Base-by-base conservation (phyloP, 1,140 invertebrate species). In the Carcinoscorpius rotundicauda region DNA sequence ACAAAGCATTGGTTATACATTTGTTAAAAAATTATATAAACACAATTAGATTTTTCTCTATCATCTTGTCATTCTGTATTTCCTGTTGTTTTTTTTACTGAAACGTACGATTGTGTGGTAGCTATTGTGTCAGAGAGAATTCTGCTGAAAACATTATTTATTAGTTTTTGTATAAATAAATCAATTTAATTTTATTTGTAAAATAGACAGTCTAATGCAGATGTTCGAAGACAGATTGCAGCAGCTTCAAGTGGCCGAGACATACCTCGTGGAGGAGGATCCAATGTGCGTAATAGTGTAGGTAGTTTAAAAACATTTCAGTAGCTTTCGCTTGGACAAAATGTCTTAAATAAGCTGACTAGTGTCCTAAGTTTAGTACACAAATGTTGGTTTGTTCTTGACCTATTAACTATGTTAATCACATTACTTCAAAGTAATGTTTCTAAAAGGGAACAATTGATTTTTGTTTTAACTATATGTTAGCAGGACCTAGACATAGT, bases 221-320 rank as follows among this genome's bases (percentile, higher is more conserved):
- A 72, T 62, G 67, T 72, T 61, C 64, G 71, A 6, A 66, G 69
- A 10, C 71, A 72, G 52, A 63, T 71, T 58, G 67, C 71, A 4
- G 64, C 50, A n/a, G 11, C 52, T 9, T 63, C 66, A 29, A 49
- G 8, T 64, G 51, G 49, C 50, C n/a, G 49, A 52, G 49, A 58
- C 53, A 29, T 58, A 48, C 48, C 60, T 29, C 6, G 66, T 55
- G 29, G 29, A 29, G 29, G 29, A 29, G 29, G 29, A 29, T 29
- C 29, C 29, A 64, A 64, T 64, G 29, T 62, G 58, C 50, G 49
- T 6, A 49, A 4, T 50, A 63, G n/a, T 49, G 58, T 58, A 3
- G 6, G n/a, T 52, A 48, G 4, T 10, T n/a, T 64, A 49, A 29
- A 49, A 6, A 52, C 29, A 1, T 62, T 29, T n/a, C 3, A 52